These are phyloP conservation scores for Drosophila pandora DNA, from an alignment of 1,140 invertebrate species.

Conservation along the genomic window DNA sequence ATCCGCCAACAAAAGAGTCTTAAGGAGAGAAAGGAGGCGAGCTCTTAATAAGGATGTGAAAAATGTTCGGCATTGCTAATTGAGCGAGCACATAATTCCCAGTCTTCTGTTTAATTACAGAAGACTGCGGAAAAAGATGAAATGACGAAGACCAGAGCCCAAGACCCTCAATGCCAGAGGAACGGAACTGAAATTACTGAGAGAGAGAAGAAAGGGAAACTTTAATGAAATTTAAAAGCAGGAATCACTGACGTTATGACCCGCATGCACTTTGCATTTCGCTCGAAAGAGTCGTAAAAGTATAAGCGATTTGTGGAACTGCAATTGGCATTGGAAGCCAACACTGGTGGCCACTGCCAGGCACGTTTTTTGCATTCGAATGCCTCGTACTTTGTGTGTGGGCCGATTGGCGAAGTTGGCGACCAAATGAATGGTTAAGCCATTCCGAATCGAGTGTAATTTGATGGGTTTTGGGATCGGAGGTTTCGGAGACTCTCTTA, in stretches of 20 bases:
- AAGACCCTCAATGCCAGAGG: no score
- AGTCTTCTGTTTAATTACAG: conserved; percentile 43
- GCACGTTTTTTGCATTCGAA: conserved; percentile 52
- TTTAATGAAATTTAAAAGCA: conserved; percentile 41
- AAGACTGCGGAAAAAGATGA: neutral
- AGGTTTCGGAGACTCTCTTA: no score
- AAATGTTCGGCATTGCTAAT: conserved; percentile 73
- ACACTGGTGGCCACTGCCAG: conserved; percentile 51
- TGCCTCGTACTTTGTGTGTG: conserved; percentile 47
- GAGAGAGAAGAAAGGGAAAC: conserved; percentile 2
- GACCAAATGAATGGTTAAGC: conserved; percentile 61
- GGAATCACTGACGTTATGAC: conserved; percentile 47
- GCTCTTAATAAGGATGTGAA: conserved; percentile 78
- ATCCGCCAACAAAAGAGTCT: conserved; percentile 45
- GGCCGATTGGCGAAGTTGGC: conserved; percentile 30
- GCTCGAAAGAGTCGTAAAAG: conserved; percentile 29
- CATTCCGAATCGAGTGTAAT: conserved; percentile 53
- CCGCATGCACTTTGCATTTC: conserved; percentile 50
- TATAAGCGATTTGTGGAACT: conserved; percentile 12
- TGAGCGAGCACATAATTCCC: conserved; percentile 67
- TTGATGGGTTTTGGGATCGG: conserved; percentile 9
- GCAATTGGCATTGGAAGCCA: conserved; percentile 76
- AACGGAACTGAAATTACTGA: conserved; percentile 5
- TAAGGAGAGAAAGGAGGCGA: conserved; percentile 22
- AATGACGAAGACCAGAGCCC: neutral